Base-by-base conservation (phyloP, 2,888 invertebrate species). In the Liposcelis brunnea region DNA sequence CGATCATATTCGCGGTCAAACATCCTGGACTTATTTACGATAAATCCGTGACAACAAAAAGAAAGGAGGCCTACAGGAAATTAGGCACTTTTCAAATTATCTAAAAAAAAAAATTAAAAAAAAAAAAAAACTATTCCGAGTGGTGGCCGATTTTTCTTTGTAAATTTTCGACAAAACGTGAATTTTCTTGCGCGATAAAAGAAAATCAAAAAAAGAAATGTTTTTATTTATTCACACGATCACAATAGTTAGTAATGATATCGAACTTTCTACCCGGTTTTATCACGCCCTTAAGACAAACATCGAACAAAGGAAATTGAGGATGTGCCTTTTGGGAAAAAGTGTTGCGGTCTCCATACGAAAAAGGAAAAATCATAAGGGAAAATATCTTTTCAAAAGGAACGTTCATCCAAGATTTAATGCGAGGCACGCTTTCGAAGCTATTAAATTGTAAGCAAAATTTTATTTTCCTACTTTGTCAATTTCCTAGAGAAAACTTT, bases 201-300 rank as follows among this genome's bases (percentile, higher is more conserved):
- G n/a, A n/a, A n/a, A n/a, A n/a, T n/a, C n/a, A n/a, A n/a, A n/a
- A n/a, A n/a, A n/a, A 43, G 49, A 43, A 15, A 53, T 55, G 54
- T 49, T 54, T 44, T 47, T 56, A 31, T 53, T 67, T 52, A 59
- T 68, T 48, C 65, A 67, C 55, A 67, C 66, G 45, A 59, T 68
- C 58, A 64, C 64, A 55, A 58, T 67, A 51, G 60, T 62, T 42
- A 61, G 64, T 49, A 56, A 56, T 50, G 62, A 62, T 52, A 60
- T 59, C 53, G 60, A 63, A 45, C 57, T 67, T 46, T 58, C 60
- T 51, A 64, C 64, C 38, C 61, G 64, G 50, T 66, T 64, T 54
- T 61, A 63, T 48, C 67, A 67, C 50, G 55, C 63, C 31, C 54
- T 62, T 26, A 26, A 26, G 8, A 26, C 26, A 4, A 55, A n/a